Evolutionary conservation across 2,113 vertebrate genomes (phyloP).

Genomic region (Semnopithecus entellus): DNA sequence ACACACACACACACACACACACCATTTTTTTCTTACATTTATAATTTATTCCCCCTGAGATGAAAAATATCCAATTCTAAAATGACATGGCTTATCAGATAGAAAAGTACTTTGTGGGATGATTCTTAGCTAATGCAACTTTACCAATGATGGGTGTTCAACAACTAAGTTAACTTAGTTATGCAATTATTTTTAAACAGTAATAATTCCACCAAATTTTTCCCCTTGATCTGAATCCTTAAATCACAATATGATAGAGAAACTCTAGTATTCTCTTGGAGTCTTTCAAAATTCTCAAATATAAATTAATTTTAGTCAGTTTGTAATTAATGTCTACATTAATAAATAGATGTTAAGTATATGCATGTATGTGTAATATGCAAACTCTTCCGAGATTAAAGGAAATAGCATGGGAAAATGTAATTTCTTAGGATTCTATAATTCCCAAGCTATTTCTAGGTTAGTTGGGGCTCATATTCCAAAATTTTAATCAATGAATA

Average conservation of each 20-base stretch:
- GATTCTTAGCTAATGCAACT: neutral
- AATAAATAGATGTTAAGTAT: neutral
- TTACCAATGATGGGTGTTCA: neutral
- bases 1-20: too few relatives aligned
- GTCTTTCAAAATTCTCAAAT: neutral
- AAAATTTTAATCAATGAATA: slow-evolving; percentile 19
- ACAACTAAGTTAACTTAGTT: neutral
- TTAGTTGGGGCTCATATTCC: neutral
- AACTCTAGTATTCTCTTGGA: neutral
- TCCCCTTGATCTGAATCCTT: neutral
- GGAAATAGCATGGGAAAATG: neutral
- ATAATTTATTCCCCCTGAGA: neutral
- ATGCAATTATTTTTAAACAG: neutral
- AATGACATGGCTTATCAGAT: neutral
- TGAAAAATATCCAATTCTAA: neutral
- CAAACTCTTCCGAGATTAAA: neutral
- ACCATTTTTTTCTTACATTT: neutral
- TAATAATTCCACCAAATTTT: neutral
- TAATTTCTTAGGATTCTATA: neutral
- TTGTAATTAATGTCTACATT: neutral
- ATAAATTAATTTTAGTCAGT: neutral
- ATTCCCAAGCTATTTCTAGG: neutral
- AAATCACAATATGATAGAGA: neutral
- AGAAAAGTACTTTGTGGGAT: neutral
- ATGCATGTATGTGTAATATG: neutral